Conservation (phyloP, 2,797 vertebrate genomes). For the Pseudopleuronectes americanus region DNA sequence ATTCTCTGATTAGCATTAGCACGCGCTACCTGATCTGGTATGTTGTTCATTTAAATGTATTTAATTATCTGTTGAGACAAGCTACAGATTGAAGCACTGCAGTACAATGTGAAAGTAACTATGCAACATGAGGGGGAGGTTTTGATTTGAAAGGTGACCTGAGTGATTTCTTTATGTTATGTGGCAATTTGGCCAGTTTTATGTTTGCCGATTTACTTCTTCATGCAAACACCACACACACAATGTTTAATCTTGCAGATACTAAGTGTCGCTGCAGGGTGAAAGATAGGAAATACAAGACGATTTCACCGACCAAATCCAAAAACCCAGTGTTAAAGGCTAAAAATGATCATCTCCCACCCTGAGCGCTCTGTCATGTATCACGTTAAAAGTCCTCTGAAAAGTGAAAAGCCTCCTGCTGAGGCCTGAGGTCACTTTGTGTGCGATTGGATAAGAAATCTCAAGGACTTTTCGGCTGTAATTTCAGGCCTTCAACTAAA, state of each 20-base stretch:
- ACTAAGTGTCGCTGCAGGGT: constrained; percentile 9
- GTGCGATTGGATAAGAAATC: constrained; percentile 30
- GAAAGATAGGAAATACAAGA: constrained; percentile 5
- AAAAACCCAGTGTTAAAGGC: constrained; percentile 20
- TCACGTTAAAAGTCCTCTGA: constrained; percentile 3
- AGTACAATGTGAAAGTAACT: too few species aligned
- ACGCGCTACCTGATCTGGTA: too few species aligned
- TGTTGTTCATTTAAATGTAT: too few species aligned
- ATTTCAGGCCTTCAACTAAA: not conserved
- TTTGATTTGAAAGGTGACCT: not conserved
- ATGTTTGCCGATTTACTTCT: constrained; percentile 8
- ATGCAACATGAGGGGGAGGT: not conserved
- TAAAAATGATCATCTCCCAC: constrained; percentile 10
- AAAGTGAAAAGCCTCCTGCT: not conserved
- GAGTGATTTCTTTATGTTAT: not conserved
- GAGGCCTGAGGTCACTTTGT: not conserved
- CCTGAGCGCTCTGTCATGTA: not conserved
- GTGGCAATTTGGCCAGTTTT: not conserved
- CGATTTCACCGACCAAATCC: constrained; percentile 20
- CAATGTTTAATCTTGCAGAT: not conserved
- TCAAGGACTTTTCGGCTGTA: not conserved
- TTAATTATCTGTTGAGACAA: too few species aligned
- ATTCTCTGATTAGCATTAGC: too few species aligned
- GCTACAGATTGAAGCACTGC: too few species aligned
- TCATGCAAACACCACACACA: not conserved